phyloP scores from a whole-genome alignment of 2,113 vertebrate genomes.

The Ondatra zibethicus region DNA sequence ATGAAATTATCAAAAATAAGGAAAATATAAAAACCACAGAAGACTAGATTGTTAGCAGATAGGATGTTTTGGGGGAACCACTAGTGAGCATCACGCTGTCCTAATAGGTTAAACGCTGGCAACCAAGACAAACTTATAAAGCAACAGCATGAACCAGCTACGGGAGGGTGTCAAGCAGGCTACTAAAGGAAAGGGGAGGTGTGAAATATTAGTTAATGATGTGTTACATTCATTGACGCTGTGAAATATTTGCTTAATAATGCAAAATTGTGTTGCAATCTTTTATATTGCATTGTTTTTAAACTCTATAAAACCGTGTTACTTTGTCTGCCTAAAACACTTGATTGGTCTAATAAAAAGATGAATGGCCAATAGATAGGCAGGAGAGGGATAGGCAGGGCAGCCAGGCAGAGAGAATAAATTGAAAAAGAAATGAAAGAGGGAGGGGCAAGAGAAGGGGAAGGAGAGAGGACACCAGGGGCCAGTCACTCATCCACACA shows the following conservation, averaged over 20 bases:
- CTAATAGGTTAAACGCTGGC: neutral
- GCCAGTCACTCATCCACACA: accelerated
- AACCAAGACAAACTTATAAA: neutral
- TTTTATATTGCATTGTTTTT: neutral
- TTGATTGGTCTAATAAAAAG: neutral
- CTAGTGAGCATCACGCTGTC: neutral
- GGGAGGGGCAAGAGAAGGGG: neutral
- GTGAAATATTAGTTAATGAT: neutral
- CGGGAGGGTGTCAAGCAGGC: neutral
- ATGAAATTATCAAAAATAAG: neutral
- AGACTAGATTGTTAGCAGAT: neutral
- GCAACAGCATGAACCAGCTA: neutral
- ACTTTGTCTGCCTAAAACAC: neutral
- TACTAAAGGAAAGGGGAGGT: neutral
- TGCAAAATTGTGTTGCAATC: neutral
- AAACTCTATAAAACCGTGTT: neutral
- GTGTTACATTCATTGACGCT: neutral
- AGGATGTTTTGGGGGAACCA: neutral
- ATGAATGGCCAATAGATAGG: neutral
- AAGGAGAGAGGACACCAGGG: neutral
- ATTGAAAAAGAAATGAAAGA: neutral
- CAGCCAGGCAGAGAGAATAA: neutral
- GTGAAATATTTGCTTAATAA: neutral
- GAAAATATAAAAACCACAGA: neutral
- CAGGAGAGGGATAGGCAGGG: neutral